Conservation (phyloP, 1,140 invertebrate species). For the Drosophila nasuta region DNA sequence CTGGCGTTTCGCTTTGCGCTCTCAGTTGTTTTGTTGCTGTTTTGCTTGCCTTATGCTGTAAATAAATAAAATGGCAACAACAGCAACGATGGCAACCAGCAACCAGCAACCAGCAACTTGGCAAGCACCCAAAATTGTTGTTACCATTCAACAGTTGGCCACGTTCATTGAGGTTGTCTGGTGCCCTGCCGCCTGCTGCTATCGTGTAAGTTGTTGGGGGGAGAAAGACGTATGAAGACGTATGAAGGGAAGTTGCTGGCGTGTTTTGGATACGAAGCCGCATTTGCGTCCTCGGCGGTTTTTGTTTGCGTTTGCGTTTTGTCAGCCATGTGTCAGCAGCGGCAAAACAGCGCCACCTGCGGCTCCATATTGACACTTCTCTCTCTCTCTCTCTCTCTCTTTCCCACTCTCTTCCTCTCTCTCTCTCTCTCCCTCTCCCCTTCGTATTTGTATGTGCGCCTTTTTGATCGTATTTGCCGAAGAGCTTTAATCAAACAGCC, state of each 20-base stretch:
- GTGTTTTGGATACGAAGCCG: conserved; percentile 67
- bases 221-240: background rate
- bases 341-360: conserved; percentile 73
- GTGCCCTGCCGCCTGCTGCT: background rate
- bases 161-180: conserved; percentile 52
- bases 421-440: background rate
- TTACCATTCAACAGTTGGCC: conserved; percentile 74
- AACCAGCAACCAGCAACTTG: conserved; percentile 29
- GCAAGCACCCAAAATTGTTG: conserved; percentile 50
- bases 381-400: background rate
- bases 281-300: conserved; percentile 58
- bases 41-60: conserved; percentile 22
- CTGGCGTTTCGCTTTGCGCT: background rate
- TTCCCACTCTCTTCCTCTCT: background rate
- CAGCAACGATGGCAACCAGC: background rate
- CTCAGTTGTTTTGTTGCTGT: background rate
- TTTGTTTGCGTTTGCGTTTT: conserved; percentile 79
- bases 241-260: conserved; percentile 16
- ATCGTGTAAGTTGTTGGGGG: background rate
- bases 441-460: conserved; percentile 10
- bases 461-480: conserved; percentile 51
- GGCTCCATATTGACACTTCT: conserved; percentile 76
- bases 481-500: conserved; percentile 66
- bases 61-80: conserved; percentile 64
- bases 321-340: conserved; percentile 72